Base-by-base conservation (phyloP, 2,797 vertebrate species). In the Lacerta viridis region DNA sequence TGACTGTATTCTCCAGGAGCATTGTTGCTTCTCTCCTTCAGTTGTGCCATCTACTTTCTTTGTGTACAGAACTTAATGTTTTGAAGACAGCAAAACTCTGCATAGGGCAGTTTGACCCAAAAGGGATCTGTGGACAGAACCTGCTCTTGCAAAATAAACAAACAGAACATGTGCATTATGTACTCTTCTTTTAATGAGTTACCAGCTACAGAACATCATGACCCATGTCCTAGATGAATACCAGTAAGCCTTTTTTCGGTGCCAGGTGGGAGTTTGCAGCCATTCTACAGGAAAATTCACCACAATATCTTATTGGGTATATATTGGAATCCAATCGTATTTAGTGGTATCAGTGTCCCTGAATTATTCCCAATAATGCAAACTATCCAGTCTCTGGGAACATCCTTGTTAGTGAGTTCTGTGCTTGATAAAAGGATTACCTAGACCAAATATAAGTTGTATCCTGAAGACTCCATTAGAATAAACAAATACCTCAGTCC, bases 71-170 rank as follows among this genome's bases (percentile, higher is more conserved):
- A 7, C 59, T 66, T 81, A 10, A 43, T 69, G 20, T 83, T 69
- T 2, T 77, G 41, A 77, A 11, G 75, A n/a, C 29, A 23, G 75
- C n/a, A 85, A 85, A 64, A 85, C n/a, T 66, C 72, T 75, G 36
- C 59, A 77, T n/a, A 85, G 59, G 39, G 39, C 39, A 77, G 29
- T 33, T 33, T 66, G 27, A 46, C 3, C 27, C 41, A 41, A 77
- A 85, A 66, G 39, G 7, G 27, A 66, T n/a, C 59, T 10, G n/a
- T 41, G 10, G 7, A 18, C 25, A 8, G 68, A 68, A 18, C 7
- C 3, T 29, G 15, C 27, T 29, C 7, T 46, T 68, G 39, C 13
- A 82, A 43, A 82, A 68, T 7, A 82, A 43, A 68, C 43, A 82
- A 15, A 8, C 20, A 80, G 18, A 80, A 64, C 11, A 15, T 2